These are phyloP conservation scores for Lemur catta DNA, from an alignment of 2,797 vertebrate genomes.

Conservation along the genomic window DNA sequence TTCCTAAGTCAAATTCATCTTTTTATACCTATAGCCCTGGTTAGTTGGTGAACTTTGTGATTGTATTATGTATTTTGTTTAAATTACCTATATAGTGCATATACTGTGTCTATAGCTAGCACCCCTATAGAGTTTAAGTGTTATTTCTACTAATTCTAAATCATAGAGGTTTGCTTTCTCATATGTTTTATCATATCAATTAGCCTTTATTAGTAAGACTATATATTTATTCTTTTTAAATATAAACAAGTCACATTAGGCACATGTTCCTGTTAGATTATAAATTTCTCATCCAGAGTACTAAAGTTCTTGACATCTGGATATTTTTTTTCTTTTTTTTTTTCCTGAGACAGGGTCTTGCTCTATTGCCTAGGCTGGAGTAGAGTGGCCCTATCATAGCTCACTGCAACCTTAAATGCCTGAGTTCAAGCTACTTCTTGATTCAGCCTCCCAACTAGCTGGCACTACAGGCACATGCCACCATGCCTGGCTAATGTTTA, in stretches of 20 bases:
- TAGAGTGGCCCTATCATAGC: not conserved
- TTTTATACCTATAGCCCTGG: not conserved
- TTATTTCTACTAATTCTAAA: not conserved
- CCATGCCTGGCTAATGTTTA: too few species aligned
- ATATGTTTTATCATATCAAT: not conserved
- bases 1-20: not conserved
- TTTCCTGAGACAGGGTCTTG: not conserved
- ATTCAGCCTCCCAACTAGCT: not conserved
- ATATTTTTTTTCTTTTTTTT: too few species aligned
- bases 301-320: not conserved
- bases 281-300: not conserved
- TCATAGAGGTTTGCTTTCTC: not conserved
- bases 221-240: not conserved
- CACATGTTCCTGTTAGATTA: not conserved
- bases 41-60: not conserved
- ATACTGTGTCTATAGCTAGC: not conserved
- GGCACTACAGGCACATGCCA: too few species aligned
- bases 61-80: not conserved
- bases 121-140: fast-evolving
- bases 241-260: not conserved
- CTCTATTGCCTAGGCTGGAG: not conserved
- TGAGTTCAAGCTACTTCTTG: not conserved
- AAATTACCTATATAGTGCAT: not conserved
- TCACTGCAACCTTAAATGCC: not conserved
- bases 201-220: not conserved